Evolutionary conservation across 2,797 vertebrate genomes (phyloP).

Genomic region (Sebastes baramenuke): DNA sequence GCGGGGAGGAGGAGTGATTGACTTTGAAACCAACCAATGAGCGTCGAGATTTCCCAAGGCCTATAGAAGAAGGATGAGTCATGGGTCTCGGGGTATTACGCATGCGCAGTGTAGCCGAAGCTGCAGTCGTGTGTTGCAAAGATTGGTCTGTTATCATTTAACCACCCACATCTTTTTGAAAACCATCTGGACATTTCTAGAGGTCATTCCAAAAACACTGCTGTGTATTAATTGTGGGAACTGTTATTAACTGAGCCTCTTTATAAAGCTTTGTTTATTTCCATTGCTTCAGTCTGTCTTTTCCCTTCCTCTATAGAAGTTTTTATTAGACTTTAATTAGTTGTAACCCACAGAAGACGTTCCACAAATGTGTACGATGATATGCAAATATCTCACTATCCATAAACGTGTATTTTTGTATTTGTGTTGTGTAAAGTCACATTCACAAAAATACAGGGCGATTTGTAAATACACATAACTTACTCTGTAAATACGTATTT

Average conservation of each 20-base stretch:
- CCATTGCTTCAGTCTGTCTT: background rate
- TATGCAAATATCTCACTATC: no score
- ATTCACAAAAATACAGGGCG: no score
- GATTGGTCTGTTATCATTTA: background rate
- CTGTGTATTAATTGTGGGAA: background rate
- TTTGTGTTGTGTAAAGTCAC: no score
- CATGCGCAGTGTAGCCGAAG: no score
- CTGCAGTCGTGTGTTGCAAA: no score
- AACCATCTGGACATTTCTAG: background rate
- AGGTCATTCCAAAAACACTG: background rate
- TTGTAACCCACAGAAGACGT: no score
- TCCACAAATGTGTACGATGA: no score
- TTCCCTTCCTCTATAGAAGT: background rate
- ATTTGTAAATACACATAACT: no score
- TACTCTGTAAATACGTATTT: no score
- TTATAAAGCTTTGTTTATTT: background rate
- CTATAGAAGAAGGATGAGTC: background rate
- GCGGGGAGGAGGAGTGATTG: constrained; percentile 4
- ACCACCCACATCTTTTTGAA: background rate
- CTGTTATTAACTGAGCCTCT: background rate
- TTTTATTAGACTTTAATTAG: constrained; percentile 15
- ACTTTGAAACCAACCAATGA: constrained; percentile 50
- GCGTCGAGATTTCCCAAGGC: background rate
- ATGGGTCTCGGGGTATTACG: no score
- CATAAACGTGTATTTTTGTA: no score